A percentile compares a stretch with the other conserved stretches of the same genome.
Evolutionary conservation across 2,113 vertebrate genomes (phyloP).

Genomic region (Formicarius rufipectus): DNA sequence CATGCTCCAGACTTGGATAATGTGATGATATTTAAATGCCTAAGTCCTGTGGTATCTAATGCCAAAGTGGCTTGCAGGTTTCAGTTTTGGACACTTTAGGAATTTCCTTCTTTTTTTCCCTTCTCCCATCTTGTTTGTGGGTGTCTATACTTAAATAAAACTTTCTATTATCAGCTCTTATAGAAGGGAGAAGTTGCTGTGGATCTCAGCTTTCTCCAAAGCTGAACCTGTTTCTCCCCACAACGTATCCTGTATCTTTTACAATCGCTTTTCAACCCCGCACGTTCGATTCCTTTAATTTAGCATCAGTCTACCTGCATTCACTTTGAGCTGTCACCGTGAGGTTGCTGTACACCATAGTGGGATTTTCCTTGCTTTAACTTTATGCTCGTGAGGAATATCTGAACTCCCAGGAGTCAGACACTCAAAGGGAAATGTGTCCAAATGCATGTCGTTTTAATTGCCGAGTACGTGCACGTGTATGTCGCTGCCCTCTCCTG

Average conservation of each 20-base stretch:
- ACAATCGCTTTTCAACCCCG: not conserved
- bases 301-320: not conserved
- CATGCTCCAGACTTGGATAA: not conserved
- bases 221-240: not conserved
- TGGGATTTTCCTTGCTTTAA: not conserved
- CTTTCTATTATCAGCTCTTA: not conserved
- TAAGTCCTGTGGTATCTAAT: not conserved
- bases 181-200: not conserved
- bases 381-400: accelerated
- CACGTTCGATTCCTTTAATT: not conserved
- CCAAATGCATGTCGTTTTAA: accelerated
- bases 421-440: not conserved
- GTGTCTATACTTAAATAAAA: not conserved
- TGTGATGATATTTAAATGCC: not conserved
- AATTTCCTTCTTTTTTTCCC: not conserved
- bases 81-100: not conserved
- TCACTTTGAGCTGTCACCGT: not conserved
- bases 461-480: not conserved
- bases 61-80: not conserved
- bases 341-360: no score
- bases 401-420: not conserved
- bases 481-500: conserved; percentile 58
- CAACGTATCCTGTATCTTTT: not conserved
- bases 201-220: not conserved
- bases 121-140: not conserved